A percentile compares a stretch with the other conserved stretches of the same genome.
Evolutionary conservation across 2,888 invertebrate species (phyloP).

Genomic region (Horisme vitalbata): DNA sequence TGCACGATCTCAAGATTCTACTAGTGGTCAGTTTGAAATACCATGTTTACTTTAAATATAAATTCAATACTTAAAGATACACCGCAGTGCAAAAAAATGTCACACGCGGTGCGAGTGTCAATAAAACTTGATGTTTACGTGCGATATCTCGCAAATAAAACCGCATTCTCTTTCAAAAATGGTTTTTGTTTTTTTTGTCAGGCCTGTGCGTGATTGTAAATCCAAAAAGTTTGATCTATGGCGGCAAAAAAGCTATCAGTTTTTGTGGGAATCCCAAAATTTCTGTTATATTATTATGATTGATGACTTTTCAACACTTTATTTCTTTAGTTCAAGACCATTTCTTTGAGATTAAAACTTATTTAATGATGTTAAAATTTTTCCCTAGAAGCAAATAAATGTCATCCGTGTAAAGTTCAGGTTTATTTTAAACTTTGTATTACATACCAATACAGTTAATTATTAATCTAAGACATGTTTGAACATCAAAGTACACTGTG

Average conservation of each 20-base stretch:
- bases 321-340: not conserved
- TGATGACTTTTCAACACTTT: constrained; percentile 12
- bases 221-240: constrained; percentile 14
- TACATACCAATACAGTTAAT: too few species aligned
- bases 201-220: constrained; percentile 10
- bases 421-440: too few species aligned
- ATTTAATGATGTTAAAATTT: too few species aligned
- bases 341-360: too few species aligned
- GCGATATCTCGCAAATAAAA: constrained; percentile 65
- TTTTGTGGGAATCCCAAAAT: constrained; percentile 1
- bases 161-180: constrained; percentile 51
- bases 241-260: not conserved
- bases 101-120: constrained; percentile 59
- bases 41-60: constrained; percentile 22
- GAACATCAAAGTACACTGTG: too few species aligned
- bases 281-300: constrained; percentile 3
- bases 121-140: constrained; percentile 74
- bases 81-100: constrained; percentile 59
- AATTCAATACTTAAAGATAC: constrained; percentile 36
- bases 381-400: too few species aligned
- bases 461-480: too few species aligned
- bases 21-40: not conserved
- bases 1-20: not conserved
- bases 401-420: too few species aligned
- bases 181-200: constrained; percentile 23